Evolutionary conservation across 2,113 vertebrate genomes (phyloP), one percentile per base, ranked within the genome.

Genomic region (Leptodactylus fuscus): DNA sequence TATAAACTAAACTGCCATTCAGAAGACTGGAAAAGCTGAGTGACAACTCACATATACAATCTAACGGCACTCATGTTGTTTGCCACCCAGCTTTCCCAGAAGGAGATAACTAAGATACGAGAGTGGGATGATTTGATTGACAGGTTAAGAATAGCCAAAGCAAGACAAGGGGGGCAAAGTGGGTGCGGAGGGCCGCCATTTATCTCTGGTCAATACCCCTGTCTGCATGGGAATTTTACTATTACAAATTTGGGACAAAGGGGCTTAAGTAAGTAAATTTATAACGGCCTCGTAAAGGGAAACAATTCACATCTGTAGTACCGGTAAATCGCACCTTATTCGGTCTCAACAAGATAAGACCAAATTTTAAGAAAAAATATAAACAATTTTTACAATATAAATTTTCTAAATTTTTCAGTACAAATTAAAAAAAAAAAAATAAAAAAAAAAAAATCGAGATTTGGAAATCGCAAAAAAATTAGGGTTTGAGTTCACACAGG

Each of bases 241-340:
- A 41, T 44, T 46, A 27, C n/a, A 82, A 15, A 71, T 15, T 81
- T 11, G 60, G 77, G 36, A 58, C 34, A 82, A 9, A 60, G 44
- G 18, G 11, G 9, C 36, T 60, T 60, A 73, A 53, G 81, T 74
- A 24, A 32, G 44, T 8, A 51, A 10, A 70, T 73, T 53, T 60
- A 44, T 44, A 44, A n/a, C n/a, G n/a, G n/a, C n/a, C n/a, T n/a
- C n/a, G n/a, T 71, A 82, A 38, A 20, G 29, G 81, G 29, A 83
- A n/a, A 41, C 60, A 83, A 20, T 29, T 58, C 51, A 58, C 49
- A 55, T 62, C 29, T n/a, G n/a, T n/a, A n/a, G n/a, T n/a, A n/a
- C n/a, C n/a, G n/a, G n/a, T n/a, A n/a, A n/a, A n/a, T n/a, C n/a
- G n/a, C n/a, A n/a, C n/a, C n/a, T n/a, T n/a, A n/a, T n/a, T n/a